Percentiles rank a stretch among this genome's conserved stretches.
Evolutionary conservation across 1,140 invertebrate species (phyloP).

Genomic region (Sycophaga agraensis): DNA sequence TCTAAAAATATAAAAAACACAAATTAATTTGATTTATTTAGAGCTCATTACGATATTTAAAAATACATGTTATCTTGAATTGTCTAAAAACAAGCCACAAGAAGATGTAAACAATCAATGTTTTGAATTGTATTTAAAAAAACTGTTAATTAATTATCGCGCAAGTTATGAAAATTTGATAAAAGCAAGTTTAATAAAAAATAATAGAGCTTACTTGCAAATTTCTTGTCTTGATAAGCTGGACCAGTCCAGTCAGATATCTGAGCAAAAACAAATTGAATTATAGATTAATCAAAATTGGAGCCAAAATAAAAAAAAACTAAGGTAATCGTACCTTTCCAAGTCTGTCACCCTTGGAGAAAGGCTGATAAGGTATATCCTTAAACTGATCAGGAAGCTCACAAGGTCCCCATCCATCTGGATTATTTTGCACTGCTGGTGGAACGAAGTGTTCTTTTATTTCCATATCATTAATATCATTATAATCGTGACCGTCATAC

Average conservation of each 20-base stretch:
- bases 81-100: no score
- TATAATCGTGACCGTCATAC: background rate
- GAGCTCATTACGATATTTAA: no score
- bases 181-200: background rate
- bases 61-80: no score
- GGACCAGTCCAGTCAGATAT: constrained; percentile 97
- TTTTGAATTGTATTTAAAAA: no score
- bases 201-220: constrained; percentile 74
- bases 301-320: background rate
- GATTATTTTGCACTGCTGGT: constrained; percentile 84
- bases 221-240: constrained; percentile 93
- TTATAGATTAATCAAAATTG: background rate
- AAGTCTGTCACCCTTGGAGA: constrained; percentile 93
- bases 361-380: constrained; percentile 98
- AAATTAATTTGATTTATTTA: no score
- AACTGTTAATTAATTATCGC: no score
- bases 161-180: no score
- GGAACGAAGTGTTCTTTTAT: constrained; percentile 61
- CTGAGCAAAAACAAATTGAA: constrained; percentile 49
- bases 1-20: constrained; percentile 63
- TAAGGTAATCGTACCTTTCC: constrained; percentile 71
- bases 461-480: constrained; percentile 32
- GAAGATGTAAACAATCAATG: no score
- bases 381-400: constrained; percentile 92
- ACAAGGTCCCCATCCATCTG: constrained; percentile 93